A percentile compares a stretch with the other conserved stretches of the same genome.
Evolutionary conservation across 2,797 vertebrate genomes (phyloP).

Genomic region (Alosa sapidissima): DNA sequence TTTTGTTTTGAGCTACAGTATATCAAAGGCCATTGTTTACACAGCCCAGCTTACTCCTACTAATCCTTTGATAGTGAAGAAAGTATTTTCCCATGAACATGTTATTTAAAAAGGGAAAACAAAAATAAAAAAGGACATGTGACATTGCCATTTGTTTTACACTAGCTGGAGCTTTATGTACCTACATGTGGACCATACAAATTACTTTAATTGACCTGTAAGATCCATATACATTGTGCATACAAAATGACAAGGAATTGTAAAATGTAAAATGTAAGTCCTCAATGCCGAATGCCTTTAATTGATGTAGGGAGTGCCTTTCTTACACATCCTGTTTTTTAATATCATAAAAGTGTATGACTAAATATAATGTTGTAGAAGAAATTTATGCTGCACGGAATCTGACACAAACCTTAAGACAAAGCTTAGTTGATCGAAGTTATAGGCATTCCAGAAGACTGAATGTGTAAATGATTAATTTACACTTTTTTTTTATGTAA

Average conservation of each 20-base stretch:
- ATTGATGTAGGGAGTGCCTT: background rate
- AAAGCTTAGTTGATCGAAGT: background rate
- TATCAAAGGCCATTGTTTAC: background rate
- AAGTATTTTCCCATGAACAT: too few relatives aligned
- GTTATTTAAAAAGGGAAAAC: background rate
- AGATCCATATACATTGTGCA: too few relatives aligned
- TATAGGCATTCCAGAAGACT: background rate
- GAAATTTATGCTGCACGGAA: too few relatives aligned
- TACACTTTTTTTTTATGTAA: too few relatives aligned
- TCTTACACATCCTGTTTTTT: background rate
- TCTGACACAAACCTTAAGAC: too few relatives aligned
- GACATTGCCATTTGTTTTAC: background rate
- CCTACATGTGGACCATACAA: too few relatives aligned
- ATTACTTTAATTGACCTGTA: too few relatives aligned
- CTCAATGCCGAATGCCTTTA: background rate
- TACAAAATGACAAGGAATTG: too few relatives aligned
- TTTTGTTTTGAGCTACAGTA: background rate
- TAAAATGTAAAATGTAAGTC: background rate
- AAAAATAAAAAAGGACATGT: background rate
- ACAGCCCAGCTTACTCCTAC: background rate
- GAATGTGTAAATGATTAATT: background rate
- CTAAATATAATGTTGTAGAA: background rate
- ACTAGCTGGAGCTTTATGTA: background rate
- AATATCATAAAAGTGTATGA: background rate
- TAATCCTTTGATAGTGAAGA: background rate